Evolutionary conservation across 1,140 invertebrate genomes (phyloP).

Genomic region (Thaumatotibia leucotreta): DNA sequence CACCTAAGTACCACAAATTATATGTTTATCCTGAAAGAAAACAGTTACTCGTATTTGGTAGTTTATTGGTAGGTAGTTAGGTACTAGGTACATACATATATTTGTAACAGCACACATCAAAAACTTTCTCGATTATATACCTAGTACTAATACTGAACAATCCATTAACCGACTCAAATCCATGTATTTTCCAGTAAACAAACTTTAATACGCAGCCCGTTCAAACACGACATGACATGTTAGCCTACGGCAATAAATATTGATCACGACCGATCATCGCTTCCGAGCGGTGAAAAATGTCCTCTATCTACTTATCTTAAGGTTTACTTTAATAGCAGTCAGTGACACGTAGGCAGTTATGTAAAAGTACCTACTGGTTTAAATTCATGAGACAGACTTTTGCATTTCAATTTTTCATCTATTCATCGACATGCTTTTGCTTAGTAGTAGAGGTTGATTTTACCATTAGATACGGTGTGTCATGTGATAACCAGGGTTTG

Average conservation of each 20-base stretch:
- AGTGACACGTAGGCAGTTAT: neutral
- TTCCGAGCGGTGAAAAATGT: neutral
- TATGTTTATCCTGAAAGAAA: too few species aligned
- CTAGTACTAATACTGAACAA: too few species aligned
- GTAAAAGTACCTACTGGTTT: neutral
- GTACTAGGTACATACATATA: too few species aligned
- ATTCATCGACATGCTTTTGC: neutral
- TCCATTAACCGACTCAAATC: neutral
- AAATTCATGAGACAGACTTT: conserved; percentile 10
- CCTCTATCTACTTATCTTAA: neutral
- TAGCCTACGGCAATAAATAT: conserved; percentile 10
- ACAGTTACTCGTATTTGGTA: too few species aligned
- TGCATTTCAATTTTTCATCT: neutral
- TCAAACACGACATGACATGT: conserved; percentile 9
- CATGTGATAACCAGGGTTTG: too few species aligned
- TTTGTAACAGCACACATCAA: too few species aligned
- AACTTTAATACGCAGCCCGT: conserved; percentile 7
- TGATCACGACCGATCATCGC: neutral
- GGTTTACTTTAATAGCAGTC: neutral
- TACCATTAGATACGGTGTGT: too few species aligned
- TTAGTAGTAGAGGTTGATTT: too few species aligned
- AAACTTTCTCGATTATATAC: too few species aligned
- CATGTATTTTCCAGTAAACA: neutral
- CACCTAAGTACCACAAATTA: too few species aligned
- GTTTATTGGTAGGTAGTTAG: too few species aligned